phyloP scores from a whole-genome alignment of 2,888 invertebrate genomes.

The Microdon myrmicae region DNA sequence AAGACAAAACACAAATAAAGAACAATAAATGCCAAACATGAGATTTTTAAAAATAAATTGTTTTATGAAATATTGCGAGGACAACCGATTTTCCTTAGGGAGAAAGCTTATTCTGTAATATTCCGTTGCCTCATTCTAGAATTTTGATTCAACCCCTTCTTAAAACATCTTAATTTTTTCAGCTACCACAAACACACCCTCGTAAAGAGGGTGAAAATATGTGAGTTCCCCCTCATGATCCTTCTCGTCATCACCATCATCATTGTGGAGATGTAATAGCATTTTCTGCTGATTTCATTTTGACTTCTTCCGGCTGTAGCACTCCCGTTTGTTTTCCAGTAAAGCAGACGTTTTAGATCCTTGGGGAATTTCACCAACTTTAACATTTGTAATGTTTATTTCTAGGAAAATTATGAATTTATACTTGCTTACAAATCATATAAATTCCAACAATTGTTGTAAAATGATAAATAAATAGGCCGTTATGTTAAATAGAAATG shows the following conservation, averaged over 20 bases:
- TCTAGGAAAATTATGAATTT: too few species aligned
- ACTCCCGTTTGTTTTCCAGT: conserved; percentile 44
- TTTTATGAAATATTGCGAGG: too few species aligned
- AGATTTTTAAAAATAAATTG: too few species aligned
- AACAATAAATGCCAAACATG: too few species aligned
- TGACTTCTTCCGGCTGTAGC: conserved; percentile 62
- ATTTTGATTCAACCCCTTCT: conserved; percentile 38
- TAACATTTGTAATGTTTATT: not conserved
- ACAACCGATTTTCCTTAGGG: conserved; percentile 31
- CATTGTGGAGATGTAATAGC: conserved; percentile 56
- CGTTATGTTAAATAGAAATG: too few species aligned
- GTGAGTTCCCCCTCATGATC: conserved; percentile 30
- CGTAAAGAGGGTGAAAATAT: conserved; percentile 31
- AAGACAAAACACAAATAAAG: too few species aligned
- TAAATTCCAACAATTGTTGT: too few species aligned
- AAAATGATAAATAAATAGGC: too few species aligned
- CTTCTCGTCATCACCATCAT: conserved; percentile 33
- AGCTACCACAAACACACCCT: conserved; percentile 46
- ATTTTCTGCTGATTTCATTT: conserved; percentile 65
- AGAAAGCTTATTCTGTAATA: conserved; percentile 35
- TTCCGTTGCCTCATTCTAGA: conserved; percentile 23
- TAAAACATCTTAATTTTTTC: conserved; percentile 22
- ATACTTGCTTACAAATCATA: too few species aligned
- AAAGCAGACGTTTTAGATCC: conserved; percentile 35
- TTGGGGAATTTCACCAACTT: too few species aligned